Evolutionary conservation across 2,888 invertebrate species (phyloP).

Genomic region (Lithophane ornitopus): DNA sequence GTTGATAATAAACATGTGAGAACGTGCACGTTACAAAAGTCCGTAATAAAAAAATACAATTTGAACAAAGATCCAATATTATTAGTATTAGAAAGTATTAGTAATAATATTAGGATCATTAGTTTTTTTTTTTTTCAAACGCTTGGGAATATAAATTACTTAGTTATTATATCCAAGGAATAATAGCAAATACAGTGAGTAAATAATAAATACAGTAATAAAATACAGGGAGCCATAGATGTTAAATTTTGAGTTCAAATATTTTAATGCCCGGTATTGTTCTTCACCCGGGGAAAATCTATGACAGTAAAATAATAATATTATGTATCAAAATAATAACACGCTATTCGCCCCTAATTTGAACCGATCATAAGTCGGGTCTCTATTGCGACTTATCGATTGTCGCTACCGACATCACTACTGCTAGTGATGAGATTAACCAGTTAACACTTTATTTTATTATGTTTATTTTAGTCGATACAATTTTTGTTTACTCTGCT

Average conservation of each 20-base stretch:
- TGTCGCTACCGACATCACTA: conserved; percentile 60
- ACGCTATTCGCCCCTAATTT: conserved; percentile 11
- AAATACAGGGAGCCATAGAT: no score
- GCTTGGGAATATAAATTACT: no score
- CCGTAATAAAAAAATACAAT: no score
- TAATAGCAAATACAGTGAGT: background rate
- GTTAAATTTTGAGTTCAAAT: background rate
- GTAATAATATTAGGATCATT: no score
- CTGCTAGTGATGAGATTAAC: conserved; percentile 51
- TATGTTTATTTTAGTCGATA: conserved; percentile 43
- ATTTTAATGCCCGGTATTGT: background rate
- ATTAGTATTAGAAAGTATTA: no score
- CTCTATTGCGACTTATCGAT: conserved; percentile 62
- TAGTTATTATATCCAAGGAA: background rate
- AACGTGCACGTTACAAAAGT: no score
- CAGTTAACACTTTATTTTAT: conserved; percentile 55
- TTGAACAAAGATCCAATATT: no score
- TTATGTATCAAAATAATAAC: background rate
- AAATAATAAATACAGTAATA: no score
- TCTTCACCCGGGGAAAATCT: background rate
- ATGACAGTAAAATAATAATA: background rate
- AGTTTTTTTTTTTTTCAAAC: no score
- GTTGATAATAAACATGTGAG: background rate
- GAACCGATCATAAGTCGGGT: conserved; percentile 40
- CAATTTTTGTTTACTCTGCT: conserved; percentile 29